phyloP scores from a whole-genome alignment of 2,113 vertebrate genomes.

The Melanocharis versteri region DNA sequence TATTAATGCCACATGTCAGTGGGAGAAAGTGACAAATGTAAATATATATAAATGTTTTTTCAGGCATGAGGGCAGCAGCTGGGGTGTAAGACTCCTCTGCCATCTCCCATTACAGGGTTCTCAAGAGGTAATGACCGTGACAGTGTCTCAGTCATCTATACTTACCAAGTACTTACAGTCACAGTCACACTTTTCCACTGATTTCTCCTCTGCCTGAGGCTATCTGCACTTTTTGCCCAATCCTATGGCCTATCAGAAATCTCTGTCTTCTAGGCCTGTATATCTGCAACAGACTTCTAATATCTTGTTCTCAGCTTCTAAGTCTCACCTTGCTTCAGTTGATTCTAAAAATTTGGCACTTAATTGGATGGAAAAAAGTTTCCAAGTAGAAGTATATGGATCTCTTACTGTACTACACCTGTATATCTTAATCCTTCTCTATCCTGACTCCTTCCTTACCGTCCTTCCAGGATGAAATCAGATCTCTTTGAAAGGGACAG shows the following conservation, averaged over 20 bases:
- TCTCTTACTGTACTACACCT: background rate
- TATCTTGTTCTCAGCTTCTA: background rate
- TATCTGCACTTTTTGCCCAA: background rate
- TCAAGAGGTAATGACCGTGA: background rate
- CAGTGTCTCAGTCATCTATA: background rate
- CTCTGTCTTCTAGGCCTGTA: background rate
- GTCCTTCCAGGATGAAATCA: background rate
- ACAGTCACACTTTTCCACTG: background rate
- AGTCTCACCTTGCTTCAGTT: background rate
- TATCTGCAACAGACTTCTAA: background rate
- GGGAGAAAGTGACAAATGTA: background rate
- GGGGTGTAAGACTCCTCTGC: background rate
- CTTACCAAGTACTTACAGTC: background rate
- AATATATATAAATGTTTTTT: background rate
- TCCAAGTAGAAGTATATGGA: background rate
- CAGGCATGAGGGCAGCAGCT: background rate
- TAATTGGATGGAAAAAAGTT: background rate
- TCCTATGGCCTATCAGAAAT: background rate
- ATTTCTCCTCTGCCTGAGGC: background rate
- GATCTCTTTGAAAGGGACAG: background rate
- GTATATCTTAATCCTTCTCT: background rate
- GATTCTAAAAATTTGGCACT: background rate
- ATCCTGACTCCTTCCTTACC: background rate
- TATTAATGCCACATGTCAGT: background rate
- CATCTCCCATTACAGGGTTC: background rate